phyloP scores from a whole-genome alignment of 2,888 invertebrate species.

The Synergus itoensis region DNA sequence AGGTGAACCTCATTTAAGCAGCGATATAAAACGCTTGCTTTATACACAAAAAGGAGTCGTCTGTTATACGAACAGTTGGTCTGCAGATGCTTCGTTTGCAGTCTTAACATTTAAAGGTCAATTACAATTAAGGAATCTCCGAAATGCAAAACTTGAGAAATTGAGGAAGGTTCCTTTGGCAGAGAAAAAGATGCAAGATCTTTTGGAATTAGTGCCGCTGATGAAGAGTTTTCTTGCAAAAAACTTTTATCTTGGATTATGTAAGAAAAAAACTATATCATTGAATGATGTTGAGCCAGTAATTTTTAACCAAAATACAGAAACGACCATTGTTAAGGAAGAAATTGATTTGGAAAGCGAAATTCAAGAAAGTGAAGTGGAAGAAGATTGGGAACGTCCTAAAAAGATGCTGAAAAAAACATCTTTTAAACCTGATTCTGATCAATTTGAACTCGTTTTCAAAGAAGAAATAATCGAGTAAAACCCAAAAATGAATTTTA shows the following conservation, averaged over 20 bases:
- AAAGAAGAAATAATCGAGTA: background rate
- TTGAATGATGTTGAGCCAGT: too few relatives aligned
- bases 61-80: conserved; percentile 35
- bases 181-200: conserved; percentile 50
- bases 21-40: conserved; percentile 33
- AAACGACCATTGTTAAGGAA: background rate
- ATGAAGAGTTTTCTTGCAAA: conserved; percentile 38
- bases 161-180: background rate
- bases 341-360: background rate
- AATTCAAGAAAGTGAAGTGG: background rate
- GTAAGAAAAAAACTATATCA: background rate
- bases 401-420: background rate
- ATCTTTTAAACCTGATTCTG: background rate
- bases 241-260: conserved; percentile 26
- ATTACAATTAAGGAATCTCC: background rate
- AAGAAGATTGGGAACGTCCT: background rate
- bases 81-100: background rate
- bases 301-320: background rate
- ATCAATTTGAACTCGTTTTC: background rate
- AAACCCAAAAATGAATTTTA: background rate
- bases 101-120: background rate
- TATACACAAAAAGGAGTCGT: conserved; percentile 43
- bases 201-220: conserved; percentile 47
- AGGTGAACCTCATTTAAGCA: conserved; percentile 10
- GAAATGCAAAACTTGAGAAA: background rate